Conservation (phyloP, 1,140 invertebrate species). For the Drosophila sucinea region DNA sequence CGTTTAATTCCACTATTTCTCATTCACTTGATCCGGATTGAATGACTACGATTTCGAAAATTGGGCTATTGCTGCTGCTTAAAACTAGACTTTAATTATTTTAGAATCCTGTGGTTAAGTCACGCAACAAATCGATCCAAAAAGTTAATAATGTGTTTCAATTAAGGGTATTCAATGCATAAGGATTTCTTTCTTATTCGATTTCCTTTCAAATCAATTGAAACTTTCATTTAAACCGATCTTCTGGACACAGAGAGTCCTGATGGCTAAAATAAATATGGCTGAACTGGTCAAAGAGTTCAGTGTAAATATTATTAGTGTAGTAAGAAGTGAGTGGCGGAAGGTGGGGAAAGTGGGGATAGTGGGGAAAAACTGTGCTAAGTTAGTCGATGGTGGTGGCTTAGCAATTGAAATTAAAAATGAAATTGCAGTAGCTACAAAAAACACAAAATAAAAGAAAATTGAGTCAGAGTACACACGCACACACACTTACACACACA, state of each 20-base stretch:
- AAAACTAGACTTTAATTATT: no score
- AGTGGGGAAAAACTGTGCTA: background rate
- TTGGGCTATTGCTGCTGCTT: no score
- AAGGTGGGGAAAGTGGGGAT: no score
- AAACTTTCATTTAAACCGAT: background rate
- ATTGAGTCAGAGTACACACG: constrained; percentile 16
- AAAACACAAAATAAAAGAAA: constrained; percentile 19
- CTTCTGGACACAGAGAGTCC: background rate
- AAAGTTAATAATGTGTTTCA: no score
- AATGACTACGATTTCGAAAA: no score
- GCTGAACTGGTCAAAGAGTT: background rate
- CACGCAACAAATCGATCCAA: no score
- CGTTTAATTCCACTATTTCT: no score
- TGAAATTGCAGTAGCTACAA: constrained; percentile 59
- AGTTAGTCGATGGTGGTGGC: constrained; percentile 24
- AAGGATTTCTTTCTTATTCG: background rate
- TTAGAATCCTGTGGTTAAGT: no score
- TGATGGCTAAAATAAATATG: constrained; percentile 1
- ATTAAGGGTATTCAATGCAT: no score
- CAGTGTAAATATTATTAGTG: constrained; percentile 49
- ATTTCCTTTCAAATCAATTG: background rate
- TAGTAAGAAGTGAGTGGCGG: background rate
- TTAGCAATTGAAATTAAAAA: constrained; percentile 75
- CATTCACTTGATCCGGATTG: no score
- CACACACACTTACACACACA: constrained; percentile 30